These are phyloP conservation scores for Cinclus mexicanus DNA, from an alignment of 2,113 vertebrate genomes.

Conservation along the genomic window DNA sequence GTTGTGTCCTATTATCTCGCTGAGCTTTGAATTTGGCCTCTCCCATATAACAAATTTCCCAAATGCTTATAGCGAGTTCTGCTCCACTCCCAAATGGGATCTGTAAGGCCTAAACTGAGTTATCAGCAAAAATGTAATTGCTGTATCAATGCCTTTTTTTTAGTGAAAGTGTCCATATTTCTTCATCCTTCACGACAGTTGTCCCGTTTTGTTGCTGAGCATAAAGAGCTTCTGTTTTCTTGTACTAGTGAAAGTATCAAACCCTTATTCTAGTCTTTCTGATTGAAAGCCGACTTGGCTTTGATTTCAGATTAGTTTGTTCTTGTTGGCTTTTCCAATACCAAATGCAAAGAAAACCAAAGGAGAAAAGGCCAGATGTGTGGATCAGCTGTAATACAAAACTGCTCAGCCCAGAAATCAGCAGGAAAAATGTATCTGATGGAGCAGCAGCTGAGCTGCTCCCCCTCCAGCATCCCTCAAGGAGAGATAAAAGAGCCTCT, in stretches of 20 bases:
- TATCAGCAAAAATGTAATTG: neutral
- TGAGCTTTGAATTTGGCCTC: neutral
- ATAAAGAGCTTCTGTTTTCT: neutral
- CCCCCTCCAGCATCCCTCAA: neutral
- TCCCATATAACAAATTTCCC: neutral
- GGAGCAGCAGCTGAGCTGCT: neutral
- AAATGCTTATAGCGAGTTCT: neutral
- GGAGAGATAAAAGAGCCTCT: conserved; percentile 31
- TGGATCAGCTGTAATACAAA: conserved; percentile 2
- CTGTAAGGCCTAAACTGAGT: neutral
- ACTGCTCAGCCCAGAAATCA: neutral
- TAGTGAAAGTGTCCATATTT: neutral
- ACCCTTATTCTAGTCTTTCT: neutral
- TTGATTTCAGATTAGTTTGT: neutral
- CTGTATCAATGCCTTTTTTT: neutral
- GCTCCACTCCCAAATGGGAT: neutral
- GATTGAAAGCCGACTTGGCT: neutral
- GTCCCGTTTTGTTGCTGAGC: neutral
- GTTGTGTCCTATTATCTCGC: neutral
- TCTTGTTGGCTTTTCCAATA: conserved; percentile 25
- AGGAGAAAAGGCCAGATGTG: conserved; percentile 5
- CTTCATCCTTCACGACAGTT: neutral
- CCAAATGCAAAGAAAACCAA: neutral
- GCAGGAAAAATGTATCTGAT: neutral
- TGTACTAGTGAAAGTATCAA: neutral